A percentile compares a stretch with the other conserved stretches of the same genome.
Evolutionary conservation across 2,797 vertebrate genomes (phyloP).

Genomic region (Xenentodon cancila): DNA sequence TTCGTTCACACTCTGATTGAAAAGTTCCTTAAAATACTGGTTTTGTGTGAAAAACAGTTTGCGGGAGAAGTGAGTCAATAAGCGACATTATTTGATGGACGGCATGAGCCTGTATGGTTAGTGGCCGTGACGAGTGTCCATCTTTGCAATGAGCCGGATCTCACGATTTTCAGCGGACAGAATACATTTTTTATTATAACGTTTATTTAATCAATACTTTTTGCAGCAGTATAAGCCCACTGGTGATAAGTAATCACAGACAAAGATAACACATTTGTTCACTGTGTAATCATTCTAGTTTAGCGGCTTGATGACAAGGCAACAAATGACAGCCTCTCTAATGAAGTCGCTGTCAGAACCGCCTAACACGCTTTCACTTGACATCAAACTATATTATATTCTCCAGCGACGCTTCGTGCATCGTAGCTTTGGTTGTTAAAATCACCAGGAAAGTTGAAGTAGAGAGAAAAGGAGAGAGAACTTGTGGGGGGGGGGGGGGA

Average conservation of each 20-base stretch:
- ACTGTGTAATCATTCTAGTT: constrained; percentile 38
- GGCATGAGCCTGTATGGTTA: too few relatives aligned
- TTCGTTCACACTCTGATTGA: too few relatives aligned
- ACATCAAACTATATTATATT: constrained; percentile 51
- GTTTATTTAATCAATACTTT: constrained; percentile 8
- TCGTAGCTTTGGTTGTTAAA: constrained; percentile 49
- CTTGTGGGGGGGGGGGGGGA: constrained; percentile 29
- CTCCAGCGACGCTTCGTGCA: constrained; percentile 26
- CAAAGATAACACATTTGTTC: constrained; percentile 10
- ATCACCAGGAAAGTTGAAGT: constrained; percentile 61
- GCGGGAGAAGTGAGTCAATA: too few relatives aligned
- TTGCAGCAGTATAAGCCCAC: not conserved
- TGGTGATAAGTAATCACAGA: not conserved
- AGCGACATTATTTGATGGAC: too few relatives aligned
- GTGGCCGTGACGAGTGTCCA: too few relatives aligned
- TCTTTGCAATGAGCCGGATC: too few relatives aligned
- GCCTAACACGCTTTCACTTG: constrained; percentile 33
- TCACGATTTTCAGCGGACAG: not conserved
- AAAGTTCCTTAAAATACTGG: too few relatives aligned
- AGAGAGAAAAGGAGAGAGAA: constrained; percentile 34
- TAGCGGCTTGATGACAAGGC: constrained; percentile 53
- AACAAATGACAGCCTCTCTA: constrained; percentile 42
- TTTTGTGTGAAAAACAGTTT: too few relatives aligned
- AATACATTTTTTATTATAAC: constrained; percentile 9
- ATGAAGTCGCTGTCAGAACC: constrained; percentile 52